Evolutionary conservation across 2,113 vertebrate genomes (phyloP).

Genomic region (Harpagus bidentatus): DNA sequence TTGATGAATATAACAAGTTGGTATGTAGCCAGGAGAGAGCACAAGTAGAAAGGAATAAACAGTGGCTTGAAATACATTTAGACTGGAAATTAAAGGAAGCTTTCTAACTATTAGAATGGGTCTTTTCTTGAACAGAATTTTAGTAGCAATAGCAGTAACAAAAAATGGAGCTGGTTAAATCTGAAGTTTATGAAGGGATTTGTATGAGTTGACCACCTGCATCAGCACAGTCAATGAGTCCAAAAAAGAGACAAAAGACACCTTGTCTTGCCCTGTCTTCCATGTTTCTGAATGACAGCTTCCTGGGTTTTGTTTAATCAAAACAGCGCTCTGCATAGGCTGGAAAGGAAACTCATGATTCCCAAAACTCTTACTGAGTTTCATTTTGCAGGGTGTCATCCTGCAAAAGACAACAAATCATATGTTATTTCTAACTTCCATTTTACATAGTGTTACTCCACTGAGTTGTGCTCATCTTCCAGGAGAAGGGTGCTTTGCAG

Average conservation of each 20-base stretch:
- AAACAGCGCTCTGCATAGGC: background rate
- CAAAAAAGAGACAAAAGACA: background rate
- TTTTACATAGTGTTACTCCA: background rate
- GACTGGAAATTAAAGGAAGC: conserved; percentile 36
- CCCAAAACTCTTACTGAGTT: background rate
- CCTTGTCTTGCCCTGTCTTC: background rate
- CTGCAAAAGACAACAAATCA: background rate
- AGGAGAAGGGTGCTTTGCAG: background rate
- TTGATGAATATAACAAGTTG: background rate
- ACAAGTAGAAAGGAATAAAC: conserved; percentile 28
- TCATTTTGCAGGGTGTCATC: background rate
- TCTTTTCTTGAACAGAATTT: conserved; percentile 22
- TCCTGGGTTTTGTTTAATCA: conserved; percentile 14
- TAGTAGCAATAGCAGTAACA: background rate
- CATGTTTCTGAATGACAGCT: background rate
- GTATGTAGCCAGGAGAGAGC: conserved; percentile 15
- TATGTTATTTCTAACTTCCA: background rate
- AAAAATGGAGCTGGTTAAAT: background rate
- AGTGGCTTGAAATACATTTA: background rate
- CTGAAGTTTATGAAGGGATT: conserved; percentile 9
- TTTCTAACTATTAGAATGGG: conserved; percentile 20
- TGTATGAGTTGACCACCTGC: conserved; percentile 12
- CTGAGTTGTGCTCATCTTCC: background rate
- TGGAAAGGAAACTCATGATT: background rate
- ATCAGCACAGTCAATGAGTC: background rate